These are phyloP conservation scores for Onthophagus taurus DNA, from an alignment of 1,140 invertebrate genomes.

Conservation along the genomic window DNA sequence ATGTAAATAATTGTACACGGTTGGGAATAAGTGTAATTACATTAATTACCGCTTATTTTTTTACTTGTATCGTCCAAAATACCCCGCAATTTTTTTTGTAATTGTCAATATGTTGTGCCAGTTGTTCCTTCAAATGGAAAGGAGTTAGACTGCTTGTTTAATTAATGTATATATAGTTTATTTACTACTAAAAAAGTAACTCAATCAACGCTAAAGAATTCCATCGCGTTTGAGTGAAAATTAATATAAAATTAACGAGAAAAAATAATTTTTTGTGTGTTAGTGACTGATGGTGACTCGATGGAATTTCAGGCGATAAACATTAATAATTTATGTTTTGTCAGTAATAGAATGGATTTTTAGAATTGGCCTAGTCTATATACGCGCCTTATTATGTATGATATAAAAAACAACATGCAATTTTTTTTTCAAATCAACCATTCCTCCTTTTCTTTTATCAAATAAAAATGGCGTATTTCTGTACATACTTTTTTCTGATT, in stretches of 20 bases:
- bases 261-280: neutral
- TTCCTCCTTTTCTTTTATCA: neutral
- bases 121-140: conserved; percentile 17
- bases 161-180: conserved; percentile 18
- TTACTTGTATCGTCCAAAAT: conserved; percentile 8
- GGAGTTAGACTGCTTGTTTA: conserved; percentile 32
- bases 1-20: conserved; percentile 17
- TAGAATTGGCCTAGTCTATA: conserved; percentile 21
- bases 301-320: conserved; percentile 26
- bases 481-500: neutral
- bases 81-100: conserved; percentile 6
- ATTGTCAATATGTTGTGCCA: conserved; percentile 10
- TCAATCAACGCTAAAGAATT: conserved; percentile 24
- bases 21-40: conserved; percentile 10
- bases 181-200: conserved; percentile 13
- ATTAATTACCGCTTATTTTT: conserved; percentile 10
- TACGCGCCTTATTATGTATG: neutral
- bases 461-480: neutral
- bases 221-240: neutral
- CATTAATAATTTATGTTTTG: conserved; percentile 27
- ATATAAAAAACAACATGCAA: no score
- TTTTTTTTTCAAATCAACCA: conserved; percentile 5
- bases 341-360: conserved; percentile 18
- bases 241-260: neutral
- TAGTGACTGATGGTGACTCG: conserved; percentile 5